These are phyloP conservation scores for Meiosimyza platycephala DNA, from an alignment of 2,888 invertebrate species.

Conservation along the genomic window DNA sequence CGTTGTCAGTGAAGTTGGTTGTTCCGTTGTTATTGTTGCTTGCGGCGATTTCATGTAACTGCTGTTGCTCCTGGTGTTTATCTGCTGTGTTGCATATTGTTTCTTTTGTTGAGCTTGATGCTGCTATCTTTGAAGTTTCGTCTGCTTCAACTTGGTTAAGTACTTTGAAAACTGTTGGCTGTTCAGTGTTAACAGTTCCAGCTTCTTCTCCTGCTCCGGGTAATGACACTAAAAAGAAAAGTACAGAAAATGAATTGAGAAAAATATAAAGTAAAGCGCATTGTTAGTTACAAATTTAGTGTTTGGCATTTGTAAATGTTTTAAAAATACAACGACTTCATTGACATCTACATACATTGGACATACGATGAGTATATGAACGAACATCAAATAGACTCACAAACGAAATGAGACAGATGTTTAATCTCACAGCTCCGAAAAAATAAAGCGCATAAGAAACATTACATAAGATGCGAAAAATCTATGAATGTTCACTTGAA, in stretches of 20 bases:
- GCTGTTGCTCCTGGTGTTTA: slow-evolving; percentile 24
- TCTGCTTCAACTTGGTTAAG: slow-evolving; percentile 56
- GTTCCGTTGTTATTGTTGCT: slow-evolving; percentile 13
- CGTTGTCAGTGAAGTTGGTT: slow-evolving; percentile 36
- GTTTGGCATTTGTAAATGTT: slow-evolving; percentile 26
- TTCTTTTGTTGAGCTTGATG: slow-evolving; percentile 38
- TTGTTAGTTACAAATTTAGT: slow-evolving; percentile 2
- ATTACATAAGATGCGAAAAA: slow-evolving; percentile 23
- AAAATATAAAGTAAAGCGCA: slow-evolving; percentile 1
- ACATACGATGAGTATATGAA: neutral
- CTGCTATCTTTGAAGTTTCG: slow-evolving; percentile 38
- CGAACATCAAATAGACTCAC: slow-evolving; percentile 22
- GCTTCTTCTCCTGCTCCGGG: slow-evolving; percentile 67
- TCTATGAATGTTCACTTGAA: too few relatives aligned
- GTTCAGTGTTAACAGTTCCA: slow-evolving; percentile 59
- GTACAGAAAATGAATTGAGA: slow-evolving; percentile 27
- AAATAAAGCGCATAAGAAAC: slow-evolving; percentile 1
- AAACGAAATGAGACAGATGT: neutral
- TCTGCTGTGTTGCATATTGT: slow-evolving; percentile 15
- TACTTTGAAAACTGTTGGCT: slow-evolving; percentile 63
- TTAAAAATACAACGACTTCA: slow-evolving; percentile 12
- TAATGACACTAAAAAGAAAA: slow-evolving; percentile 62
- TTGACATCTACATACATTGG: slow-evolving; percentile 14
- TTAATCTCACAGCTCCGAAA: neutral
- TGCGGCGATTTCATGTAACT: slow-evolving; percentile 30